Conservation (phyloP, 2,797 vertebrate genomes). For the Xyrichtys novacula region DNA sequence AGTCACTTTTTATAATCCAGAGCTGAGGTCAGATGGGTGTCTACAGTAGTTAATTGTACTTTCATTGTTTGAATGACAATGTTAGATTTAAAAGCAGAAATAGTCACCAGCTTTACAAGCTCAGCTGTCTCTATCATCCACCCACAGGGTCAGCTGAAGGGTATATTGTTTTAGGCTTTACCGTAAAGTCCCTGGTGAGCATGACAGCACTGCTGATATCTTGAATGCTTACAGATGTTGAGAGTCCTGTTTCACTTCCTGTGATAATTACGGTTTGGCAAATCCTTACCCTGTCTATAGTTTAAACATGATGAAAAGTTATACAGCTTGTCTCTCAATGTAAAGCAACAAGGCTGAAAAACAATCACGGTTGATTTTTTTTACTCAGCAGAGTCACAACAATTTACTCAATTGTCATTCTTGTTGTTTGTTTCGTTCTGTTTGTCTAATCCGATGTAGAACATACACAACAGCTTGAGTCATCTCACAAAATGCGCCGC, state of each 20-base stretch:
- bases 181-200: slow-evolving; percentile 54
- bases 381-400: slow-evolving; percentile 58
- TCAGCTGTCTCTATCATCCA: slow-evolving; percentile 15
- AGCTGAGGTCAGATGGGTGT: slow-evolving; percentile 33
- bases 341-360: slow-evolving; percentile 25
- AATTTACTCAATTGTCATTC: slow-evolving; percentile 46
- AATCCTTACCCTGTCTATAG: slow-evolving; percentile 19
- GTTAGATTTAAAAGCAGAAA: slow-evolving; percentile 31
- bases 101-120: slow-evolving; percentile 40
- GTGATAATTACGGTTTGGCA: slow-evolving; percentile 30
- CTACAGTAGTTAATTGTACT: slow-evolving; percentile 38
- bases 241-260: slow-evolving; percentile 53
- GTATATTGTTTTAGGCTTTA: slow-evolving; percentile 48
- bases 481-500: slow-evolving; percentile 25
- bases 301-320: slow-evolving; percentile 22
- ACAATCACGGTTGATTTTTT: slow-evolving; percentile 32
- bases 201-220: slow-evolving; percentile 47
- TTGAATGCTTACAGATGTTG: slow-evolving; percentile 70
- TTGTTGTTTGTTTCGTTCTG: slow-evolving; percentile 49
- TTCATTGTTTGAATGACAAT: slow-evolving; percentile 20
- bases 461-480: slow-evolving; percentile 50
- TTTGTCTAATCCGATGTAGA: slow-evolving; percentile 53
- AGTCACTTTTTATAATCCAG: slow-evolving; percentile 21
- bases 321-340: slow-evolving; percentile 10
- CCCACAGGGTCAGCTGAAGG: slow-evolving; percentile 40